Percentiles rank a stretch among this genome's conserved stretches.
phyloP scores from a whole-genome alignment of 2,113 vertebrate genomes.

The Trematomus loennbergii region DNA sequence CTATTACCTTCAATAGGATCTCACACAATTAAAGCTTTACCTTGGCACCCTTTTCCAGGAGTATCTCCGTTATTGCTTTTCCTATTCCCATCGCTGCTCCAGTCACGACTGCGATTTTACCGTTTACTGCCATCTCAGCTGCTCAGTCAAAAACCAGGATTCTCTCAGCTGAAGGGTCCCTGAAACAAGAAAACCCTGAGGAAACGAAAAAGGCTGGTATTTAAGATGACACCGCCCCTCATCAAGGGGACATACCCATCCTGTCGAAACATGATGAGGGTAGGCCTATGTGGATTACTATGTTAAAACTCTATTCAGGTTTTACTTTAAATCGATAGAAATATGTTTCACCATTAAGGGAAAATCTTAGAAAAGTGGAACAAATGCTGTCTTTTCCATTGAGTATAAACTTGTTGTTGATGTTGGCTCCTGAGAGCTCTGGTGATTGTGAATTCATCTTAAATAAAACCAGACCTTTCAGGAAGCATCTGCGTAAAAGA shows the following conservation, averaged over 20 bases:
- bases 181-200: fast-evolving
- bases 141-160: not conserved
- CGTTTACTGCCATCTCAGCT: slow-evolving; percentile 53
- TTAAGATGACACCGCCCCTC: slow-evolving; percentile 25
- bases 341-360: too few relatives aligned
- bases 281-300: not conserved
- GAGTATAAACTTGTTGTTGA: too few relatives aligned
- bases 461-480: not conserved
- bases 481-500: not conserved
- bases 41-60: slow-evolving; percentile 76
- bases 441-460: too few relatives aligned
- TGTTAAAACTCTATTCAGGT: not conserved
- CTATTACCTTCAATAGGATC: not conserved
- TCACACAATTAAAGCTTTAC: slow-evolving; percentile 42
- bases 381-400: too few relatives aligned
- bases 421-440: too few relatives aligned
- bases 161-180: not conserved
- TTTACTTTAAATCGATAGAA: not conserved
- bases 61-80: slow-evolving; percentile 63
- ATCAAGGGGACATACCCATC: too few relatives aligned
- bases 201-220: fast-evolving
- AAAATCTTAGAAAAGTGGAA: too few relatives aligned
- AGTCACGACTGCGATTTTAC: slow-evolving; percentile 71
- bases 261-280: not conserved
- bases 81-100: slow-evolving; percentile 79